Evolutionary conservation across 2,888 invertebrate species (phyloP).

Genomic region (Orthosia cruda): DNA sequence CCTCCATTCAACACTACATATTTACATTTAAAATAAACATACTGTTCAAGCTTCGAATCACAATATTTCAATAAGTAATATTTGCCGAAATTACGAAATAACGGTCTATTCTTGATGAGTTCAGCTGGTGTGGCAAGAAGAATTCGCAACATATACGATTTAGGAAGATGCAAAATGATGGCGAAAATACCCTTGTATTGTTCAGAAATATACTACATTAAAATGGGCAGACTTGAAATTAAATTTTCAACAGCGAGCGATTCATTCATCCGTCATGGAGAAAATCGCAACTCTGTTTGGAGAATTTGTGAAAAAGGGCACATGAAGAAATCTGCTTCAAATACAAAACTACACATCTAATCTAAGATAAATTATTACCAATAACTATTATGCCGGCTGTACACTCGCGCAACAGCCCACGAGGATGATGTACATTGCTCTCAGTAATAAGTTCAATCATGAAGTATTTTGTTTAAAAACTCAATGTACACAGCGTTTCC

Average conservation of each 20-base stretch:
- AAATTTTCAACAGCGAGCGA: not conserved
- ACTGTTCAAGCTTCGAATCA: conserved; percentile 78
- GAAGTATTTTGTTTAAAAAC: too few species aligned
- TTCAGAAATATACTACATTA: not conserved
- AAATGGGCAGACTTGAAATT: not conserved
- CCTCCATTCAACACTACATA: conserved; percentile 87
- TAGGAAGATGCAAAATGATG: not conserved
- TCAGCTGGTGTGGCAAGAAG: conserved; percentile 52
- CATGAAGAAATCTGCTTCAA: conserved; percentile 1
- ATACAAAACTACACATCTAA: conserved; percentile 27
- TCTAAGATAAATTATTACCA: conserved; percentile 11
- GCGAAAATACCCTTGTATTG: not conserved
- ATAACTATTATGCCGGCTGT: not conserved
- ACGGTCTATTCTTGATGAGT: conserved; percentile 70
- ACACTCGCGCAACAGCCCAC: too few species aligned
- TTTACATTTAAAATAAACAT: conserved; percentile 82
- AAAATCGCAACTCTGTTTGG: not conserved
- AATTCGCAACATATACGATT: not conserved
- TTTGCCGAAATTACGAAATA: conserved; percentile 78
- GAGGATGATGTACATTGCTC: too few species aligned
- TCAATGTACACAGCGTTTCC: too few species aligned
- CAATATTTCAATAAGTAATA: conserved; percentile 80
- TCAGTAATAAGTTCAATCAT: too few species aligned
- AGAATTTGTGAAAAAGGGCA: not conserved
- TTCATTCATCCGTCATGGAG: not conserved